Percentiles rank a stretch among this genome's conserved stretches.
These are phyloP conservation scores for Caradrina kadenii DNA, from an alignment of 2,888 invertebrate species.

Conservation along the genomic window DNA sequence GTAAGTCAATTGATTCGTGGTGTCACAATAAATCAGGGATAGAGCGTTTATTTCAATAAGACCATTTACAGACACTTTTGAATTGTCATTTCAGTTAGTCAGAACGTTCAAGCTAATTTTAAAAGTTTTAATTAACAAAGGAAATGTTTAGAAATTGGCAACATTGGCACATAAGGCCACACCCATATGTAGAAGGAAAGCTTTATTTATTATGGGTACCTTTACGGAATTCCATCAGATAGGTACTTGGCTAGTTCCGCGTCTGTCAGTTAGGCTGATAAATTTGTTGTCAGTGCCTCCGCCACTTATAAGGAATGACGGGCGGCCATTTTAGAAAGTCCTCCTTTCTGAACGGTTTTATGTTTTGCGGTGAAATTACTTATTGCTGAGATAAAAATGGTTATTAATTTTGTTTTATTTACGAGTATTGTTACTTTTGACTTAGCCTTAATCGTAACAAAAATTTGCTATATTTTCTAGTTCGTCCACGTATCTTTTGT, in stretches of 20 bases:
- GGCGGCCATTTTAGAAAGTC: constrained; percentile 62
- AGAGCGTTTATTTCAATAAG: too few species aligned
- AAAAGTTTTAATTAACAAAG: constrained; percentile 23
- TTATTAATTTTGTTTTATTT: constrained; percentile 12
- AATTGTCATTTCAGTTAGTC: too few species aligned
- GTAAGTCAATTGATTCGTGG: too few species aligned
- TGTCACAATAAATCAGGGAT: neutral
- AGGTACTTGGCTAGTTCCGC: constrained; percentile 56
- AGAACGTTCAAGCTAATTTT: neutral
- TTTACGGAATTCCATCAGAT: constrained; percentile 57
- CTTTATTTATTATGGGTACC: constrained; percentile 50
- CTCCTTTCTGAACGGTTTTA: constrained; percentile 44
- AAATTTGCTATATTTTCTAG: neutral
- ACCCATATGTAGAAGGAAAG: constrained; percentile 50
- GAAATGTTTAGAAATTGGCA: constrained; percentile 40
- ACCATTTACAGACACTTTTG: too few species aligned
- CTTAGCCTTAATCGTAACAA: neutral
- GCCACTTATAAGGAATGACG: constrained; percentile 58
- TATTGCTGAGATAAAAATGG: constrained; percentile 21
- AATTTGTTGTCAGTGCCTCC: constrained; percentile 59
- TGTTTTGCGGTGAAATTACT: constrained; percentile 41
- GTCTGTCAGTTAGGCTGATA: constrained; percentile 61
- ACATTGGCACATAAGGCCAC: constrained; percentile 27
- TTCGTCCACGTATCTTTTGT: too few species aligned
- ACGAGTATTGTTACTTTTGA: neutral